These are phyloP conservation scores for Fistularia commersonii DNA, from an alignment of 2,797 vertebrate species.

Conservation along the genomic window DNA sequence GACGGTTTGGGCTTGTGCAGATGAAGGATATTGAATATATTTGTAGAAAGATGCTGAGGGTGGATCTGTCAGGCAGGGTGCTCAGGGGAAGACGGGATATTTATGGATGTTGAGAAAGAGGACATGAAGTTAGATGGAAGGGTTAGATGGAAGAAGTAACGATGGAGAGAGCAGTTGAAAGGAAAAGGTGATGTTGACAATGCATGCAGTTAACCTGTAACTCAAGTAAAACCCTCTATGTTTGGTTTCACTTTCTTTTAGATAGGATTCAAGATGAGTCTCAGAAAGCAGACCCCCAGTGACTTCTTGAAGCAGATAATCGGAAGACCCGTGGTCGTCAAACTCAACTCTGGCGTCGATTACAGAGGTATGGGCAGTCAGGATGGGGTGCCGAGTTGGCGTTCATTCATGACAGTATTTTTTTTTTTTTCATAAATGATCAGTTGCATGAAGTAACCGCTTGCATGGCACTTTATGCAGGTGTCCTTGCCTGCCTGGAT, in stretches of 20 bases:
- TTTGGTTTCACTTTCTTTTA: not conserved
- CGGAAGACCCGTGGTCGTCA: conserved; percentile 96
- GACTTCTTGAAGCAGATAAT: conserved; percentile 99
- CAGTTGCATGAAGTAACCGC: not conserved
- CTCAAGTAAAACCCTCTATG: not conserved
- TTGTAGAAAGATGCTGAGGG: too few relatives aligned
- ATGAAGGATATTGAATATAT: too few relatives aligned
- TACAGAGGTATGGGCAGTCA: conserved; percentile 84
- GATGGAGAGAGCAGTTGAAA: too few relatives aligned
- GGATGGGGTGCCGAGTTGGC: not conserved
- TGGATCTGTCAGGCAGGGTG: too few relatives aligned
- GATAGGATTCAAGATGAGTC: conserved; percentile 81
- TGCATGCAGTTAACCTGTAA: not conserved
- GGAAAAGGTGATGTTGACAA: too few relatives aligned
- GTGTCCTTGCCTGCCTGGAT: conserved; percentile 95
- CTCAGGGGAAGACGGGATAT: too few relatives aligned
- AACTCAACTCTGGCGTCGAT: conserved; percentile 97
- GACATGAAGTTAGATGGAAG: too few relatives aligned
- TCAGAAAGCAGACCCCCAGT: conserved; percentile 96
- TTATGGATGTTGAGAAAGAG: too few relatives aligned
- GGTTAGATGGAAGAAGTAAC: too few relatives aligned
- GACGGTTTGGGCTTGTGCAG: too few relatives aligned
- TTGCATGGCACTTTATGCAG: conserved; percentile 57
- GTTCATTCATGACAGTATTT: too few relatives aligned
- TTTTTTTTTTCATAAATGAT: too few relatives aligned